Evolutionary conservation across 2,888 invertebrate genomes (phyloP), one percentile per base, ranked within the genome.

Genomic region (Tiliacea aurago): DNA sequence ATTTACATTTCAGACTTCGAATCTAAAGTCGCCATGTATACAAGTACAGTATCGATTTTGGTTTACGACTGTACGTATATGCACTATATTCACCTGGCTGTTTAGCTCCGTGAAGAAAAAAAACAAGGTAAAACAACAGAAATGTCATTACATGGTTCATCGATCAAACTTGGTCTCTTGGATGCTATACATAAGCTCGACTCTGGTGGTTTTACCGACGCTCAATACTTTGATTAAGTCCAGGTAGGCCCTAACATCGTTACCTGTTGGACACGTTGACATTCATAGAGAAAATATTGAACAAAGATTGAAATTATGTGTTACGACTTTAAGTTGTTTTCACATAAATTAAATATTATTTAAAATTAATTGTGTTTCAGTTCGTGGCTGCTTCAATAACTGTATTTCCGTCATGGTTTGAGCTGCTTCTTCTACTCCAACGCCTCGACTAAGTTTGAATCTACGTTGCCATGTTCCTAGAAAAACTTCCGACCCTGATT

Each of bases 391-490:
- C 98, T 0, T 97, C 99, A 0, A 95, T 99, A 28, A 98, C 98
- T 0, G 98, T 98, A 0, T 99, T 99, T 90, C 93, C 99, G 28
- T 98, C 98, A 66, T 99, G 99, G 99, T 98, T 99, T 91, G 98
- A 98, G 90, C 95, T 99, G 37, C 96, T 99, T 0, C 96, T 99
- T 1, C 97, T 98, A 76, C 96, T 99, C 20, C 98, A 99, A 93
- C 97, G 99, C 37, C 98, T 98, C 86, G 97, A 98, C 91, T 97
- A 97, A 96, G 98, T 98, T 75, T 99, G 99, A 71, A 98, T 99
- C 88, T 99, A 99, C 93, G 98, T 99, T 56, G 99, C 99, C 28
- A 99, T 99, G 99, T 99, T 99, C 90, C 94, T 99, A 87, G 99
- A 99, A 94, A 99, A 99, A 61, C 94, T 99, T 77, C 98, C 98